These are phyloP conservation scores for Drosophila leontia DNA, from an alignment of 1,140 invertebrate genomes.

Conservation along the genomic window DNA sequence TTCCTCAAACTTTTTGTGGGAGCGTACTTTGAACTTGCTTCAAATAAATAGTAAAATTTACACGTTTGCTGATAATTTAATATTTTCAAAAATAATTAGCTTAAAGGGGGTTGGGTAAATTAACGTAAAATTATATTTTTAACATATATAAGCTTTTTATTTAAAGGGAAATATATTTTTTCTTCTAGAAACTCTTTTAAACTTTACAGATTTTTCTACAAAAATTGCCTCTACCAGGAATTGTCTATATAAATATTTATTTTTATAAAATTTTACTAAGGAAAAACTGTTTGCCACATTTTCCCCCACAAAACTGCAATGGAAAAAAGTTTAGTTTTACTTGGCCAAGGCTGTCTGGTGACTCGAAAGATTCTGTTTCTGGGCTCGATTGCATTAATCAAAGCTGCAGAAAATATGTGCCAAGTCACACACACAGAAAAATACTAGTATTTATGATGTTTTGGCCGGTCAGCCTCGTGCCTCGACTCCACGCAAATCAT, in stretches of 20 bases:
- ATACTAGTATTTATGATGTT: constrained; percentile 39
- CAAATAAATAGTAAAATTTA: constrained; percentile 5
- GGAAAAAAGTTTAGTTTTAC: constrained; percentile 11
- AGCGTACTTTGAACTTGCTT: constrained; percentile 23
- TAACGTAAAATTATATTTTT: not conserved
- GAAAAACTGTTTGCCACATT: not conserved
- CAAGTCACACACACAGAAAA: constrained; percentile 49
- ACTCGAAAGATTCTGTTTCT: constrained; percentile 11
- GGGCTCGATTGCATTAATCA: constrained; percentile 70
- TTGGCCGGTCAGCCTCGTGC: constrained; percentile 42
- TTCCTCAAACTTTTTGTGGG: constrained; percentile 11
- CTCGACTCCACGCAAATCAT: constrained; percentile 28
- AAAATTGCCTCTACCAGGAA: no score
- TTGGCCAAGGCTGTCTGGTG: constrained; percentile 35
- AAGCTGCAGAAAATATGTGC: constrained; percentile 77
- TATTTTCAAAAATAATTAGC: constrained; percentile 26
- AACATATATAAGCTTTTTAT: no score
- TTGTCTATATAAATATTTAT: not conserved
- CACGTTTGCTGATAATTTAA: constrained; percentile 35
- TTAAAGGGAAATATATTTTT: no score
- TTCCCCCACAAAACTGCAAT: not conserved
- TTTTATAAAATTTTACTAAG: not conserved
- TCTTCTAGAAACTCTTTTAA: not conserved
- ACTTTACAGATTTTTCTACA: not conserved
- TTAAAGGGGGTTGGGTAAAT: not conserved